phyloP scores from a whole-genome alignment of 2,113 vertebrate species.

The Halcyon senegalensis region DNA sequence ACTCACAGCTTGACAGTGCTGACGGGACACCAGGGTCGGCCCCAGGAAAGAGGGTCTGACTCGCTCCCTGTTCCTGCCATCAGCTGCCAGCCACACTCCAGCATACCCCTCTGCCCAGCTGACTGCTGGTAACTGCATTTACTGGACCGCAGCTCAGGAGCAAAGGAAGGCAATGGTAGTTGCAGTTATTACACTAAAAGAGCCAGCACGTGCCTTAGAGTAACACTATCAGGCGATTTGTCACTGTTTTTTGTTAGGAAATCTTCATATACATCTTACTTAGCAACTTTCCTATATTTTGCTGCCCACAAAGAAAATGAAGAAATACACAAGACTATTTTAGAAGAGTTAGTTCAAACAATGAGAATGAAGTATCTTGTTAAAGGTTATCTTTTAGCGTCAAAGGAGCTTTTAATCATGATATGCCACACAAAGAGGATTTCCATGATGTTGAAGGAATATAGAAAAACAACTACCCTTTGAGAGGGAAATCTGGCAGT shows the following conservation, averaged over 20 bases:
- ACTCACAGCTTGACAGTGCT: not conserved
- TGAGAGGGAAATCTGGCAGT: not conserved
- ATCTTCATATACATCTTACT: slow-evolving; percentile 74
- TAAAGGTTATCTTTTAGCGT: not conserved
- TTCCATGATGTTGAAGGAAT: not conserved
- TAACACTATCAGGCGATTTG: slow-evolving; percentile 71
- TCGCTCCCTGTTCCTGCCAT: not conserved
- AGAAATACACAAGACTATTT: not conserved
- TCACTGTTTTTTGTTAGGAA: slow-evolving; percentile 78
- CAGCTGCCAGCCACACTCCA: not conserved
- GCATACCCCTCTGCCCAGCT: not conserved
- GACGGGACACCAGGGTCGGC: not conserved
- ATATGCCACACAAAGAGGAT: not conserved
- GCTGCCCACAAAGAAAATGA: slow-evolving; percentile 62
- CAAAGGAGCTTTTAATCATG: not conserved
- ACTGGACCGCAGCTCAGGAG: not conserved
- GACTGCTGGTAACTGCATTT: not conserved
- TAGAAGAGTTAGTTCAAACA: not conserved
- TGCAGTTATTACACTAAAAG: not conserved
- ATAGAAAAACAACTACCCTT: not conserved
- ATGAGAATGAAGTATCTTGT: not conserved
- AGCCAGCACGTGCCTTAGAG: not conserved
- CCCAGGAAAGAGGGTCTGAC: not conserved
- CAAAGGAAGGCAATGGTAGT: not conserved
- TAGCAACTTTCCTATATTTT: slow-evolving; percentile 67